Conservation (phyloP, 2,797 vertebrate species). For the Aldrovandia affinis region DNA sequence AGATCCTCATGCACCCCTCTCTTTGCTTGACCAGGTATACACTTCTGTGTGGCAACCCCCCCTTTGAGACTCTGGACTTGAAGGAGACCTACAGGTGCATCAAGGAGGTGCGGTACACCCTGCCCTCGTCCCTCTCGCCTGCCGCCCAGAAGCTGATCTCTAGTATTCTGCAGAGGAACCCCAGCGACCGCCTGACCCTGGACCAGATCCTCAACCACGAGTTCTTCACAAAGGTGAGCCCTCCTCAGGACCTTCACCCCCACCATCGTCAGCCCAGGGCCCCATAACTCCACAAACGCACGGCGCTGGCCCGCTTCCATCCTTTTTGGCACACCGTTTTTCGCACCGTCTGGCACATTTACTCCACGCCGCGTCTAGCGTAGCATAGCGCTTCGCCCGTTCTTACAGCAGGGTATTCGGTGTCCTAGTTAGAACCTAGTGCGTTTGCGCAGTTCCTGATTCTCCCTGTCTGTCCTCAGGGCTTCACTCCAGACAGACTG, state of each 20-base stretch:
- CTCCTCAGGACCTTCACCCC: too few species aligned
- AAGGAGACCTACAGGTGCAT: constrained; percentile 98
- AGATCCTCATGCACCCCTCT: background rate
- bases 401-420: background rate
- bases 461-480: constrained; percentile 64
- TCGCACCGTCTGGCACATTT: background rate
- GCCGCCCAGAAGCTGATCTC: constrained; percentile 90
- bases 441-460: background rate
- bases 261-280: too few species aligned
- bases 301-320: too few species aligned
- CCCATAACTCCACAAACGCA: too few species aligned
- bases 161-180: constrained; percentile 86
- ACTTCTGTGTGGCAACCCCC: constrained; percentile 91
- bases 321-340: background rate
- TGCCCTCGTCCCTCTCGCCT: constrained; percentile 84
- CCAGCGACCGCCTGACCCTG: constrained; percentile 85
- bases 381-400: background rate
- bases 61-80: constrained; percentile 95
- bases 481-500: constrained; percentile 91
- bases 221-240: constrained; percentile 90
- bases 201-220: constrained; percentile 95
- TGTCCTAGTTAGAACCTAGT: background rate
- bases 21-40: constrained; percentile 83
- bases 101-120: constrained; percentile 89
- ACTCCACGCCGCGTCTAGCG: background rate